A percentile compares a stretch with the other conserved stretches of the same genome.
Evolutionary conservation across 2,888 invertebrate species (phyloP).

Genomic region (Acrocyrtus sp.): DNA sequence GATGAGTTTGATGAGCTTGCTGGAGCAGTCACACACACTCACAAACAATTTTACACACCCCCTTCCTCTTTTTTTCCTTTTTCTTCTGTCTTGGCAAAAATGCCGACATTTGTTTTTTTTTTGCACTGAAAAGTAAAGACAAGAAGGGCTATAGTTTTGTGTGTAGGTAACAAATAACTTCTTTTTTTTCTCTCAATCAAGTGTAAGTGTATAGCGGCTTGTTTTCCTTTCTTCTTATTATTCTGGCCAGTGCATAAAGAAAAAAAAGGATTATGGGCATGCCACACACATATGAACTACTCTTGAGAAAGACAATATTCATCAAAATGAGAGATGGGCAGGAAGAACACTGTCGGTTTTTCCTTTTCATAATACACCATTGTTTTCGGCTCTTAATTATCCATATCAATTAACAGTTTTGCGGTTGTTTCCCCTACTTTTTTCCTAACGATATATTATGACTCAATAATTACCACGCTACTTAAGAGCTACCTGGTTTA

Average conservation of each 20-base stretch:
- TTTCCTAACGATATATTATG: not conserved
- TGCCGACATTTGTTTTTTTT: conserved; percentile 48
- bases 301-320: conserved; percentile 21
- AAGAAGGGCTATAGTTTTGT: conserved; percentile 25
- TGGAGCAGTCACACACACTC: conserved; percentile 52
- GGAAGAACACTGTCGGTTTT: conserved; percentile 23
- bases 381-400: conserved; percentile 40
- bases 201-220: conserved; percentile 9
- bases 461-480: too few species aligned
- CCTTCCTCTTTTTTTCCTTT: conserved; percentile 23
- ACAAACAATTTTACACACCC: conserved; percentile 21
- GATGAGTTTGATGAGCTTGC: conserved; percentile 51
- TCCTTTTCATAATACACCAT: conserved; percentile 20
- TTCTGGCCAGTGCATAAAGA: conserved; percentile 21
- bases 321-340: conserved; percentile 14
- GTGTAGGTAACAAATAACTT: conserved; percentile 40
- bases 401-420: conserved; percentile 31
- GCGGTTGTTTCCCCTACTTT: conserved; percentile 9
- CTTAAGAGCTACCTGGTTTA: too few species aligned
- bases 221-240: conserved; percentile 21
- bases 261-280: conserved; percentile 3
- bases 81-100: conserved; percentile 32
- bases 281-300: conserved; percentile 27
- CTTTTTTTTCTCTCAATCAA: conserved; percentile 19
- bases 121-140: conserved; percentile 25